Evolutionary conservation across 2,797 vertebrate species (phyloP).

Genomic region (Vireo griseus): DNA sequence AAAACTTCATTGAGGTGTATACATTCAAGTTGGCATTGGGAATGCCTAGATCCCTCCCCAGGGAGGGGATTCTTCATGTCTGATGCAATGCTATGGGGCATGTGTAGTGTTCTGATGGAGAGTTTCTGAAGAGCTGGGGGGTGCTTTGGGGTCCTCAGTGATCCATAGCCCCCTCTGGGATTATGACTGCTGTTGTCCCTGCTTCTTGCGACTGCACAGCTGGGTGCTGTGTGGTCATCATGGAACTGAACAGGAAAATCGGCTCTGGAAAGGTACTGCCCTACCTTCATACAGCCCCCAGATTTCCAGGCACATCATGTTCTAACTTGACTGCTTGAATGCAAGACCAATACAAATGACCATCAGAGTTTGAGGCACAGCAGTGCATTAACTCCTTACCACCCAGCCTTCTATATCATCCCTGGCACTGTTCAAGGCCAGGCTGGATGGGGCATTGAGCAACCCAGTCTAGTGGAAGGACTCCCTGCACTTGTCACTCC

Average conservation of each 20-base stretch:
- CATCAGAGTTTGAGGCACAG: not conserved
- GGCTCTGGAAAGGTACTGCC: not conserved
- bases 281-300: not conserved
- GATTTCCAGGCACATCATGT: not conserved
- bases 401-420: not conserved
- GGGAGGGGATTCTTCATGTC: not conserved
- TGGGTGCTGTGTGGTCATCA: not conserved
- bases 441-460: too few relatives aligned
- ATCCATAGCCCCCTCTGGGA: too few relatives aligned
- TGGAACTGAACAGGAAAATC: not conserved
- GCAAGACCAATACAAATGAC: not conserved
- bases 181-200: not conserved
- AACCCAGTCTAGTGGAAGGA: not conserved
- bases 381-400: not conserved
- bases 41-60: not conserved
- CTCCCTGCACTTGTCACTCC: too few relatives aligned
- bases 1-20: rapidly evolving
- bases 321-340: too few relatives aligned
- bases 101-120: not conserved
- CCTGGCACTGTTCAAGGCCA: not conserved
- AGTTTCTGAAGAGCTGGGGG: not conserved
- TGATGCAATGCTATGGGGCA: not conserved
- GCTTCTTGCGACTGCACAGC: not conserved
- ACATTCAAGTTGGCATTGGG: not conserved
- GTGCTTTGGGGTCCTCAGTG: not conserved